Percentiles rank a stretch among this genome's conserved stretches.
These are phyloP conservation scores for Aurelia aurita DNA, from an alignment of 30 jellyfish, hydroid and myxozoan species.

Conservation along the genomic window DNA sequence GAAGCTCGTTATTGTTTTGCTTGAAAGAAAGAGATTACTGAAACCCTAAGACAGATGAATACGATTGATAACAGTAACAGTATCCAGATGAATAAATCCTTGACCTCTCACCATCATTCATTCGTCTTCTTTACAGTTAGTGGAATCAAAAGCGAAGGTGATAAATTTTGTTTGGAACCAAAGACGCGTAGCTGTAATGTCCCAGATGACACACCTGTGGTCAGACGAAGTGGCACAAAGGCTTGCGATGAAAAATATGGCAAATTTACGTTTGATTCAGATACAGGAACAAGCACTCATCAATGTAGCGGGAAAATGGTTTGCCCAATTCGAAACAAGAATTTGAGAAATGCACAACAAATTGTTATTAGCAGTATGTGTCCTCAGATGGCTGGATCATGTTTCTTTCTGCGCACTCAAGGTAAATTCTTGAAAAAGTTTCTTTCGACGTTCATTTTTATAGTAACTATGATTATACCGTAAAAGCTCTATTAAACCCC, in stretches of 20 bases:
- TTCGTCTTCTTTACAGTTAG: constrained; percentile 37
- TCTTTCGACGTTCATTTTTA: no score
- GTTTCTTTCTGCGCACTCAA: constrained; percentile 20
- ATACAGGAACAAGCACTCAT: constrained; percentile 77
- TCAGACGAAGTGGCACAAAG: constrained; percentile 48
- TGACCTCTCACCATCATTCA: no score
- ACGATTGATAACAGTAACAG: no score
- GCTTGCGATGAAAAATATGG: constrained; percentile 59
- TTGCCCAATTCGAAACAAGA: constrained; percentile 48
- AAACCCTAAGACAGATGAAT: no score
- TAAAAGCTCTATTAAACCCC: no score
- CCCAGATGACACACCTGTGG: constrained; percentile 58
- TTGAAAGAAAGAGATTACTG: no score
- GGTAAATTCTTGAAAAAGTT: background rate
- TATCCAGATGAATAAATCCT: no score
- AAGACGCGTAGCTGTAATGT: constrained; percentile 71
- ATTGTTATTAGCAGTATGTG: constrained; percentile 39
- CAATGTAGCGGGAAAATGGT: constrained; percentile 80
- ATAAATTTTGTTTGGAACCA: constrained; percentile 73
- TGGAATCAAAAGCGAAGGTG: constrained; percentile 45
- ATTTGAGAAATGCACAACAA: background rate
- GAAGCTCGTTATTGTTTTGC: no score
- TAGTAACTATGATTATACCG: no score
- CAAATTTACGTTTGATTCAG: constrained; percentile 63
- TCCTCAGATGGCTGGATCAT: constrained; percentile 7